Base-by-base conservation (phyloP, 2,113 vertebrate genomes). In the Phaethornis superciliosus region DNA sequence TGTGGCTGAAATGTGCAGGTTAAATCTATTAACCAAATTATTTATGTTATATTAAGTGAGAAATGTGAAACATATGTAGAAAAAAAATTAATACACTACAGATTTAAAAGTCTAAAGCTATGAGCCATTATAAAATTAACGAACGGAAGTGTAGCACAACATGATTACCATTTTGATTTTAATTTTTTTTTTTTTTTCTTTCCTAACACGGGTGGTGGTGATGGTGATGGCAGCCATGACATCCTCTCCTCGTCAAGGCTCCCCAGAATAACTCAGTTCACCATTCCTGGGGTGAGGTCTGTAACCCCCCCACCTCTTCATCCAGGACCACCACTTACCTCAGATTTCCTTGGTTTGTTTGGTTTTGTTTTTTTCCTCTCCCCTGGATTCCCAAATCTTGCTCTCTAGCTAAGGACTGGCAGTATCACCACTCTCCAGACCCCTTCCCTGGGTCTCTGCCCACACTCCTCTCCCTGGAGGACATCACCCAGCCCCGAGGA, bases 21-120 rank as follows among this genome's bases (percentile, higher is more conserved):
- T 98, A 98, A 98, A 96, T 98, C 97, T 98, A 98, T 98, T 98
- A 98, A 98, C 97, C 97, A 98, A 98, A 98, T 98, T 98, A 98
- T 98, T 98, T 98, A 98, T 98, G 97, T 98, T 98, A 97, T 97
- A 98, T 98, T 96, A 97, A 98, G 97, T 97, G 97, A 97, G 95
- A 97, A 97, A 98, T 98, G 98, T 98, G 98, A 98, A 97, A 96
- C 97, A 90, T 97, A 97, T 97, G 96, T 97, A 98, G 97, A 95
- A 55, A 98, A 89, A 89, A 93, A 97, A 96, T 95, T 92, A 97
- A 96, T 97, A 98, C 97, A 97, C 96, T 97, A 96, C 97, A 97
- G 96, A 96, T 97, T 97, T 97, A 97, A 96, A 97, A 98, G 96
- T 97, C 97, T 98, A 96, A 97, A 98, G 96, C 97, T 98, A 97